phyloP scores from a whole-genome alignment of 1,140 invertebrate species.

The Saccostrea glomerata region DNA sequence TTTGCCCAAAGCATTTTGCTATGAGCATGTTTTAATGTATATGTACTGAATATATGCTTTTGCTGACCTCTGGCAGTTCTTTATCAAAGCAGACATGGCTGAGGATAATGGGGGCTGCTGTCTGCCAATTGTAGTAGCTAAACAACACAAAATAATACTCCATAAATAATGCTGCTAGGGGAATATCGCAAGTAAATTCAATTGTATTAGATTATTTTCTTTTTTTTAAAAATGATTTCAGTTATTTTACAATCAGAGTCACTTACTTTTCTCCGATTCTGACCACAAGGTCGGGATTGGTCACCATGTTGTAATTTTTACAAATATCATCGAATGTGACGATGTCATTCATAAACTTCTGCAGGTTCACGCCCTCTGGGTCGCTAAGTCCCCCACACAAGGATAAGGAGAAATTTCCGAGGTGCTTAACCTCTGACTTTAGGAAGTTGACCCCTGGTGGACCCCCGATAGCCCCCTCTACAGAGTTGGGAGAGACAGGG shows the following conservation, averaged over 20 bases:
- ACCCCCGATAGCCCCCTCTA: conserved; percentile 85
- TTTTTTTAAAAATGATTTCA: background rate
- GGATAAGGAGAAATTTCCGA: conserved; percentile 82
- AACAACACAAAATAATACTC: conserved; percentile 25
- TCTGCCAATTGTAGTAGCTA: conserved; percentile 89
- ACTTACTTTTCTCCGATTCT: conserved; percentile 90
- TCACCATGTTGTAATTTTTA: conserved; percentile 86
- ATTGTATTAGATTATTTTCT: conserved; percentile 6
- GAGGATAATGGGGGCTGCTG: conserved; percentile 92
- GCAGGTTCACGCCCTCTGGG: conserved; percentile 79
- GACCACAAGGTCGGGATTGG: conserved; percentile 92
- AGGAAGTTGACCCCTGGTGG: conserved; percentile 67
- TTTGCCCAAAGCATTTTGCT: no score
- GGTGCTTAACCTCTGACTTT: conserved; percentile 77
- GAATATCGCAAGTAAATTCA: no score
- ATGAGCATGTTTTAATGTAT: no score
- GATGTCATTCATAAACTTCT: conserved; percentile 87
- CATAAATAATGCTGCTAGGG: no score
- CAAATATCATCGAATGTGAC: conserved; percentile 91
- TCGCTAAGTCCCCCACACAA: conserved; percentile 88
- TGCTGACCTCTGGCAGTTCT: conserved; percentile 84
- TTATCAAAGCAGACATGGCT: conserved; percentile 90
- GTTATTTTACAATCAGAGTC: conserved; percentile 22
- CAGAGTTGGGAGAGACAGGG: conserved; percentile 94
- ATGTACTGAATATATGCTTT: no score